Base-by-base conservation (phyloP, 2,113 vertebrate genomes). In the Genyomyrus donnyi region DNA sequence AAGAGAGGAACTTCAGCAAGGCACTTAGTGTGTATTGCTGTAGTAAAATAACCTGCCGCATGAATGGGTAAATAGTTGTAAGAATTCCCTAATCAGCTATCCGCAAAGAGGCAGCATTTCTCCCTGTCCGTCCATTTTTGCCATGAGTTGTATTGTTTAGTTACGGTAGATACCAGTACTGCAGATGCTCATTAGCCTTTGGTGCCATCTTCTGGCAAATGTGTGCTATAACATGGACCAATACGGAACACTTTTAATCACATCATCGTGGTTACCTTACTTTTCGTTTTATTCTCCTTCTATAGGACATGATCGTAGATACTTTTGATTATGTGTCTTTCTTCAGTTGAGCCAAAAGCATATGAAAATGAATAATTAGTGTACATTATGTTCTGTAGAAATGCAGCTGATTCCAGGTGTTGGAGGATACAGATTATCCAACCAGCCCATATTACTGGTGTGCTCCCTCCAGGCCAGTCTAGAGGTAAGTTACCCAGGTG, bases 401-500 rank as follows among this genome's bases (percentile, higher is more conserved):
- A 89, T 99, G 92, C 95, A 97, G 45, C 95, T 98, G 93, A 97
- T 95, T 92, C 94, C 97, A 84, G 98, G 98, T 74, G 94, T 97
- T 92, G 96, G 90, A 91, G 98, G 98, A 93, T 99, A 97, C 93
- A 95, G 98, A 88, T 94, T 99, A 83, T 98, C 98, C 3, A 99
- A 99, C 93, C 98, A 98, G 93, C 96, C 98, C n/a, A 95, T 99
- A 92, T 94, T 99, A 86, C 93, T 99, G 91, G 96, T 99, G 91
- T 98, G 98, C 91, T 91, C 97, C 39, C 96, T 99, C 90, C 97
- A 99, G 27, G 98, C 98, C 91, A 97, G 97, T 93, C 94, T 99
- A 91, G 97, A 99, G 97, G 98, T 99, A 95, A 94, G 95, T 92
- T 56, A 90, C 85, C n/a, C 31, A 45, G 48, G 80, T 66, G 3